phyloP scores from a whole-genome alignment of 2,797 vertebrate genomes.

The Cetoscarus ocellatus region DNA sequence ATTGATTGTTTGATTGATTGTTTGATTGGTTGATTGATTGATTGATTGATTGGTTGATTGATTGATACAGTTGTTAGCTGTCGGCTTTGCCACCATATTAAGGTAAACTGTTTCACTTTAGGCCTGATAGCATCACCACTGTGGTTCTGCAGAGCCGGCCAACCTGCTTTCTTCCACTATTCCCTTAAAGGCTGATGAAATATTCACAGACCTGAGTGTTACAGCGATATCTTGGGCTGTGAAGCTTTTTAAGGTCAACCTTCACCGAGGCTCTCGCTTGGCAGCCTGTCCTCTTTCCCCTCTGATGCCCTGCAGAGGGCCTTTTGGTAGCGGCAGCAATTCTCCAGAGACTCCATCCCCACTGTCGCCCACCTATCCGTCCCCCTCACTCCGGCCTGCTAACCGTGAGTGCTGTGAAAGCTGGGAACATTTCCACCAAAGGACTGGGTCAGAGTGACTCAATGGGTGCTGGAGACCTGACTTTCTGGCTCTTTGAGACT shows the following conservation, averaged over 20 bases:
- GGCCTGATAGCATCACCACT: conserved; percentile 27
- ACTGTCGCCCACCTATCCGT: conserved; percentile 47
- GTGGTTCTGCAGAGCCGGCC: conserved; percentile 16
- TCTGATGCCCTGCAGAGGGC: conserved; percentile 59
- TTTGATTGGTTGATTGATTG: too few species aligned
- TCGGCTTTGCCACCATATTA: not conserved
- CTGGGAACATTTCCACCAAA: conserved; percentile 50
- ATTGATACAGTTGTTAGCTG: too few species aligned
- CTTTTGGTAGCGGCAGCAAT: conserved; percentile 58
- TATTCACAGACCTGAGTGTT: conserved; percentile 68
- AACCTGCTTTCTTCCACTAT: conserved; percentile 45
- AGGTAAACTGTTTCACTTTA: conserved; percentile 34
- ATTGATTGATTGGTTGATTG: too few species aligned
- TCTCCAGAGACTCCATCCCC: conserved; percentile 58
- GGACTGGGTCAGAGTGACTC: conserved; percentile 61
- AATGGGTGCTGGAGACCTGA: conserved; percentile 51
- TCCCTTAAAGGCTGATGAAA: conserved; percentile 68
- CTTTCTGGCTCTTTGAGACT: conserved; percentile 50
- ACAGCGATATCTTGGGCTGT: conserved; percentile 59
- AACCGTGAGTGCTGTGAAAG: conserved; percentile 59
- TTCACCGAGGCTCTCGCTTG: conserved; percentile 50
- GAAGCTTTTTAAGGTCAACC: conserved; percentile 75
- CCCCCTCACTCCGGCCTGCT: conserved; percentile 39
- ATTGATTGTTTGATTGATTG: too few species aligned
- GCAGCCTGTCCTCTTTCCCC: conserved; percentile 47